A percentile compares a stretch with the other conserved stretches of the same genome.
Conservation (phyloP, 2,113 vertebrate species). For the Myodes glareolus region DNA sequence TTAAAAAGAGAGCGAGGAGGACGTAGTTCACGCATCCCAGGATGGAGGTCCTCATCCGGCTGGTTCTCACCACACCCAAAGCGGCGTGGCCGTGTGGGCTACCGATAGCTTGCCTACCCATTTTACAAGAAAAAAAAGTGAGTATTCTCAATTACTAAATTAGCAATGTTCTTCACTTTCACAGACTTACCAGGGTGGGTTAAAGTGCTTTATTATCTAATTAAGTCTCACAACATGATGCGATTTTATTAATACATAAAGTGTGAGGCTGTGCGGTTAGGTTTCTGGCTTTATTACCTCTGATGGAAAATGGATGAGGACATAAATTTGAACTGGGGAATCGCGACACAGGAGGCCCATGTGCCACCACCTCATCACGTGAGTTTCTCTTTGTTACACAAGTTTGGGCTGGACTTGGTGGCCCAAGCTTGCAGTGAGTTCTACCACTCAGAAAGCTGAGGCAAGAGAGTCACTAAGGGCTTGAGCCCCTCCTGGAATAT, state of each 20-base stretch:
- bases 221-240: constrained; percentile 73
- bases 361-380: background rate
- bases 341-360: background rate
- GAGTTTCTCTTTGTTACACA: background rate
- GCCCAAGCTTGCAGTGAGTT: too few species aligned
- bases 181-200: constrained; percentile 34
- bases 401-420: background rate
- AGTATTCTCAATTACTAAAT: constrained; percentile 22
- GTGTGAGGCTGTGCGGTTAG: background rate
- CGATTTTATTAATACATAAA: constrained; percentile 67
- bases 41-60: constrained; percentile 47
- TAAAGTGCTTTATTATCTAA: constrained; percentile 74
- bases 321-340: background rate
- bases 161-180: constrained; percentile 31
- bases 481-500: background rate
- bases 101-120: constrained; percentile 68
- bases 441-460: background rate
- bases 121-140: constrained; percentile 57
- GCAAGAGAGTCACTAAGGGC: background rate
- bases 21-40: constrained; percentile 55
- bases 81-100: background rate
- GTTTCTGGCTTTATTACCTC: background rate
- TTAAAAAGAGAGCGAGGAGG: constrained; percentile 24
- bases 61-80: constrained; percentile 53
- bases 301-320: background rate